Conservation (phyloP, 2,797 vertebrate species). For the Coregonus sp. region DNA sequence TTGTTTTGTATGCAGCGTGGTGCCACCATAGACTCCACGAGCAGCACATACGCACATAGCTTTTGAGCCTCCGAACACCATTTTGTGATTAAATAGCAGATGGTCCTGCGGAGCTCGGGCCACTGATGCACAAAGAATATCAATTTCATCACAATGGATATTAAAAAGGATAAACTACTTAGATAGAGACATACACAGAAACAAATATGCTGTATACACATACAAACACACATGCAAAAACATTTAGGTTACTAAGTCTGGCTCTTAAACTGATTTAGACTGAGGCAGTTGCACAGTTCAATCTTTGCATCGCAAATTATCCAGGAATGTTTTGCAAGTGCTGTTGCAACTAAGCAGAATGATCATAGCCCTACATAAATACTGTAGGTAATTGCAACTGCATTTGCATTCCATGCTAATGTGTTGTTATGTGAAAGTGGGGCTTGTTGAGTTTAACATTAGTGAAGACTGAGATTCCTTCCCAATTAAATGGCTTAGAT, state of each 20-base stretch:
- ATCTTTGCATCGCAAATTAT: conserved; percentile 28
- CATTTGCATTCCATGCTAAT: conserved; percentile 35
- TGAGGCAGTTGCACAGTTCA: conserved; percentile 23
- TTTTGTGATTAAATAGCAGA: conserved; percentile 6
- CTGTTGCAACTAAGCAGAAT: conserved; percentile 33
- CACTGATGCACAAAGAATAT: conserved; percentile 8
- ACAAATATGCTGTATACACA: not conserved
- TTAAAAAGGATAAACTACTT: not conserved
- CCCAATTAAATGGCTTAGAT: not conserved
- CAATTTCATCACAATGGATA: not conserved
- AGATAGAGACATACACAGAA: not conserved
- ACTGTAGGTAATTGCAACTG: conserved; percentile 30
- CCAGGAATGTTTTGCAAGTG: conserved; percentile 20
- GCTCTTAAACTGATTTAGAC: conserved; percentile 23
- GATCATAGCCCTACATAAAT: conserved; percentile 38
- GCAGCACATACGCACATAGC: not conserved
- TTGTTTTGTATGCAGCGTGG: conserved; percentile 4
- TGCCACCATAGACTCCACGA: not conserved
- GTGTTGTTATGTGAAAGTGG: conserved; percentile 15
- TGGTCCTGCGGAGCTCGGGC: not conserved
- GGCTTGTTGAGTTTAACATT: conserved; percentile 27
- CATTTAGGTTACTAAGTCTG: conserved; percentile 7
- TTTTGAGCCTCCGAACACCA: not conserved
- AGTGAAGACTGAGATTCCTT: conserved; percentile 24
- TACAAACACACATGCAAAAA: not conserved